phyloP scores from a whole-genome alignment of 2,797 vertebrate genomes.

The Gymnopithys bicolor region DNA sequence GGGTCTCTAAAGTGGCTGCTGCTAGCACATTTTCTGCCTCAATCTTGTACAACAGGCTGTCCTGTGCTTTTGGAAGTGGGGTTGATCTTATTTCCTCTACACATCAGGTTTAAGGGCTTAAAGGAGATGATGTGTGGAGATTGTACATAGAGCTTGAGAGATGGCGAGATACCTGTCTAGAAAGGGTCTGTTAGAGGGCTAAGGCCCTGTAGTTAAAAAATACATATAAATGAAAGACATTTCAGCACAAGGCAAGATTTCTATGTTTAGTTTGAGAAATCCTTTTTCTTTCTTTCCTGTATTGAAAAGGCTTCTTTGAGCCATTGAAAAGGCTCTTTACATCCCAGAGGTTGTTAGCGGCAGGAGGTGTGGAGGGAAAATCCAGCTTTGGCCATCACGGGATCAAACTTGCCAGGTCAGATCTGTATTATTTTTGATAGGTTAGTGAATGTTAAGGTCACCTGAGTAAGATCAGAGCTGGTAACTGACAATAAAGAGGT shows the following conservation, averaged over 20 bases:
- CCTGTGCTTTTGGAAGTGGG: not conserved
- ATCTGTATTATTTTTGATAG: not conserved
- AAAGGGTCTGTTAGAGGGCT: not conserved
- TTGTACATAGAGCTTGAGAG: not conserved
- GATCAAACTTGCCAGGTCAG: conserved; percentile 27
- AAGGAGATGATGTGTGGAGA: not conserved
- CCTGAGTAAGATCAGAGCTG: not conserved
- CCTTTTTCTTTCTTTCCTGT: not conserved
- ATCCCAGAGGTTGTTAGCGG: not conserved
- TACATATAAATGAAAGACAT: not conserved
- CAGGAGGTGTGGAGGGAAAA: conserved; percentile 1
- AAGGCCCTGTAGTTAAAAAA: not conserved
- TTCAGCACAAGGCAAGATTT: not conserved
- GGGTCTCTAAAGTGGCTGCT: not conserved
- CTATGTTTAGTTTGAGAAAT: not conserved
- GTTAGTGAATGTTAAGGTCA: not conserved
- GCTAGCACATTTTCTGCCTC: not conserved
- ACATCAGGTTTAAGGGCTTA: not conserved
- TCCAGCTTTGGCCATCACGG: not conserved
- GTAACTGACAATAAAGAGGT: not conserved
- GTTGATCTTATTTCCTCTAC: not conserved
- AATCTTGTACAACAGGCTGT: not conserved
- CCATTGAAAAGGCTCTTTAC: not conserved
- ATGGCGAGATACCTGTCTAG: not conserved
- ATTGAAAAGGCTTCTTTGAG: conserved; percentile 18